These are phyloP conservation scores for Hoplias malabaricus DNA, from an alignment of 2,113 vertebrate genomes.

Conservation along the genomic window DNA sequence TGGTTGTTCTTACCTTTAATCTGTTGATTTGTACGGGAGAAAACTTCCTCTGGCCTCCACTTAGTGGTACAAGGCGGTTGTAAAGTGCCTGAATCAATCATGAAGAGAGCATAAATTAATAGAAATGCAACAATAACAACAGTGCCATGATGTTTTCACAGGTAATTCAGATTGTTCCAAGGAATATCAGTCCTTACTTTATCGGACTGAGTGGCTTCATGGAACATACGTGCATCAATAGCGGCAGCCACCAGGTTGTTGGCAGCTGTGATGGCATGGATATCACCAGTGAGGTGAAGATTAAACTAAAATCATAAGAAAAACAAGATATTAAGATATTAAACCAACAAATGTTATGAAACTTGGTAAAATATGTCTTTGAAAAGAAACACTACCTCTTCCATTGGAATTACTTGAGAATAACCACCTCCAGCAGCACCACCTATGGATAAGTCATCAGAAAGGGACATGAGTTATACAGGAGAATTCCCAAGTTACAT, in stretches of 20 bases:
- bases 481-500: background rate
- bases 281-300: slow-evolving; percentile 97
- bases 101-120: background rate
- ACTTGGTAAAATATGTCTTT: background rate
- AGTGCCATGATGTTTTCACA: background rate
- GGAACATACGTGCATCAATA: slow-evolving; percentile 92
- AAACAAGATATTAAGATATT: background rate
- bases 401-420: slow-evolving; percentile 97
- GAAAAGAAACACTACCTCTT: slow-evolving; percentile 83
- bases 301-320: slow-evolving; percentile 83
- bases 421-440: slow-evolving; percentile 98
- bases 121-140: background rate
- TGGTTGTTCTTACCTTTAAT: slow-evolving; percentile 78
- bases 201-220: slow-evolving; percentile 90
- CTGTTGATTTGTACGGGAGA: slow-evolving; percentile 89
- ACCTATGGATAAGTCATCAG: slow-evolving; percentile 74
- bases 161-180: background rate
- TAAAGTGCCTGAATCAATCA: slow-evolving; percentile 79
- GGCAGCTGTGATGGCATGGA: slow-evolving; percentile 96
- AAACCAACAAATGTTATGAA: background rate
- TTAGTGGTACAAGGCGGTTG: slow-evolving; percentile 87
- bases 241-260: slow-evolving; percentile 96
- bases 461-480: background rate
- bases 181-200: slow-evolving; percentile 73
- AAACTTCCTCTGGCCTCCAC: slow-evolving; percentile 82